A percentile compares a stretch with the other conserved stretches of the same genome.
phyloP scores from a whole-genome alignment of 64 coral and sea anemone species.

The Hydrozoanthus tunicans region DNA sequence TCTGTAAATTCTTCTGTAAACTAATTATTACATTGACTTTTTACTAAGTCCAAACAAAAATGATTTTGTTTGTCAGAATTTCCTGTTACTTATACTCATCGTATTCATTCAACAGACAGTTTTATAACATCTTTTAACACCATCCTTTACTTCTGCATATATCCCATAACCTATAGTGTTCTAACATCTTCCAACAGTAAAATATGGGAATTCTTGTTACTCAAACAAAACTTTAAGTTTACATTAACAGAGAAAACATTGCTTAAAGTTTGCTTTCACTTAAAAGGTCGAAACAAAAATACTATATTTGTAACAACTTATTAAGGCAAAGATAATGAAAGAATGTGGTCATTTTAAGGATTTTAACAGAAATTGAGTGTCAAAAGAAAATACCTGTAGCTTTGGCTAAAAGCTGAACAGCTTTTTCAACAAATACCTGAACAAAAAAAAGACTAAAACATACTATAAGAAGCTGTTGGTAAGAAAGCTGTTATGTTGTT shows the following conservation, averaged over 20 bases:
- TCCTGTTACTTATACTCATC: too few relatives aligned
- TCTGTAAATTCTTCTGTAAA: too few relatives aligned
- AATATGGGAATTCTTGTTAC: too few relatives aligned
- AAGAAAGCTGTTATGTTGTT: constrained; percentile 1
- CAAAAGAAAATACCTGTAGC: background rate
- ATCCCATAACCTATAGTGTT: too few relatives aligned
- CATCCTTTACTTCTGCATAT: too few relatives aligned
- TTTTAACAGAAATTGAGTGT: background rate
- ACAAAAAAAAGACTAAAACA: background rate
- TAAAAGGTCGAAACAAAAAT: background rate
- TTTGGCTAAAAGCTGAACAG: background rate
- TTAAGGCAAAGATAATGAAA: background rate
- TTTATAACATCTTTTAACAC: too few relatives aligned
- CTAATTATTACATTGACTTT: too few relatives aligned
- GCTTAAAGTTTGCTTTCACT: background rate
- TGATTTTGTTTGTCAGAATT: too few relatives aligned
- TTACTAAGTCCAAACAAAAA: too few relatives aligned
- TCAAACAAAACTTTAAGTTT: too few relatives aligned
- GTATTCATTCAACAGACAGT: too few relatives aligned
- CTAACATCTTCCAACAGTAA: too few relatives aligned
- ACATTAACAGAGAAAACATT: background rate
- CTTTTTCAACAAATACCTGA: background rate
- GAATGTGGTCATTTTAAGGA: background rate
- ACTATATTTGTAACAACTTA: background rate
- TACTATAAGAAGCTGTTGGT: background rate